Base-by-base conservation (phyloP, 2,888 invertebrate genomes). In the Empis livida region DNA sequence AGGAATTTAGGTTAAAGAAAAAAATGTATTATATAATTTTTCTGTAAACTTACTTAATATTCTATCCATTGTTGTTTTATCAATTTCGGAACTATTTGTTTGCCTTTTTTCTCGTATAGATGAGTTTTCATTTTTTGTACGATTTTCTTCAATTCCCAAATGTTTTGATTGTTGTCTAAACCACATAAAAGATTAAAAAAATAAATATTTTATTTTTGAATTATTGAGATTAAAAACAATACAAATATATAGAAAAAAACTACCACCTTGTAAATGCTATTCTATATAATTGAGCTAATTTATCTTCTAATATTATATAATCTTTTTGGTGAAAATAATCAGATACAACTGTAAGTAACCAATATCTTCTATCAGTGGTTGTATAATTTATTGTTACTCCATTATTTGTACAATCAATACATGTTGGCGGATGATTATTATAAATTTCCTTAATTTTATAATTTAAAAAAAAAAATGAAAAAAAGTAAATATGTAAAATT, bases 151-250 rank as follows among this genome's bases (percentile, higher is more conserved):
- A 49, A 85, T 80, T 10, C 88, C 88, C 45, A 90, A 74, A 63
- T 89, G 89, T 48, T 76, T 75, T 60, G 85, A 84, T 69, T 89
- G 89, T 61, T 89, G 89, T 56, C 84, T 84, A 67, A 14, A 16
- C n/a, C 6, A 49, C 8, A 45, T 60, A 57, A 42, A 13, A 11
- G 37, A 38, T 15, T 27, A 32, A 30, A 20, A 17, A 30, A 15
- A 35, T 37, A 5, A 49, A 15, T 10, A 31, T 35, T 9, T 27
- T 27, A 27, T 27, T 27, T n/a, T 27, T 9, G 23, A 27, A 27
- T 27, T 27, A 27, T 27, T 27, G 5, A 27, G 23, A 27, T 27
- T 27, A 27, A 27, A 20, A 27, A 8, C 9, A 40, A 20, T 35
- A n/a, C 30, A 6, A 31, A 45, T 40, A 37, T 35, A 14, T 30